Conservation (phyloP, 2,888 invertebrate genomes). For the Hermodice carunculata region DNA sequence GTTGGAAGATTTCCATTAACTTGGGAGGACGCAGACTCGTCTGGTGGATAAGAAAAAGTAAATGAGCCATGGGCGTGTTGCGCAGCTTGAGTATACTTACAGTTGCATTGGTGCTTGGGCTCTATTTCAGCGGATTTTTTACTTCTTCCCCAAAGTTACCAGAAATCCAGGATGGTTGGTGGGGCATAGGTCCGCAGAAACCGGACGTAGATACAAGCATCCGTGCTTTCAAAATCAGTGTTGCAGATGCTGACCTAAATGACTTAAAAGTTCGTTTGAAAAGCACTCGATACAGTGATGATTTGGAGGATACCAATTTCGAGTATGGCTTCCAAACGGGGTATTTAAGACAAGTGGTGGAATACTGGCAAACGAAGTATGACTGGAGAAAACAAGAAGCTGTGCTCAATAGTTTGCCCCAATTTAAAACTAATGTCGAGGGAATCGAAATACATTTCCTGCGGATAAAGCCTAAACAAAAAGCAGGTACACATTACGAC, state of each 20-base stretch:
- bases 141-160: neutral
- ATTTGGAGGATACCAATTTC: slow-evolving; percentile 24
- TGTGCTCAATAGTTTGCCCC: slow-evolving; percentile 81
- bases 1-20: too few relatives aligned
- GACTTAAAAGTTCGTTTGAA: slow-evolving; percentile 15
- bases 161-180: slow-evolving; percentile 19
- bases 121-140: neutral
- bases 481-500: too few relatives aligned
- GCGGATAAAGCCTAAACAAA: slow-evolving; percentile 80
- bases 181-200: slow-evolving; percentile 1
- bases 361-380: slow-evolving; percentile 83
- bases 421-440: slow-evolving; percentile 83
- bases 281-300: slow-evolving; percentile 12
- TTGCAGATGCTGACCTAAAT: too few relatives aligned
- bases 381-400: slow-evolving; percentile 80
- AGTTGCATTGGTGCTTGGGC: too few relatives aligned
- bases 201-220: slow-evolving; percentile 11
- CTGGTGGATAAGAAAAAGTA: too few relatives aligned
- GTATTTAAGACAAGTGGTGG: slow-evolving; percentile 17
- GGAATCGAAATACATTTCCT: slow-evolving; percentile 84
- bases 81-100: too few relatives aligned
- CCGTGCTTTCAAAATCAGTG: neutral
- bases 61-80: too few relatives aligned
- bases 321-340: slow-evolving; percentile 27
- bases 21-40: too few relatives aligned